A percentile compares a stretch with the other conserved stretches of the same genome.
Evolutionary conservation across 2,797 vertebrate genomes (phyloP).

Genomic region (Intellagama lesueurii): DNA sequence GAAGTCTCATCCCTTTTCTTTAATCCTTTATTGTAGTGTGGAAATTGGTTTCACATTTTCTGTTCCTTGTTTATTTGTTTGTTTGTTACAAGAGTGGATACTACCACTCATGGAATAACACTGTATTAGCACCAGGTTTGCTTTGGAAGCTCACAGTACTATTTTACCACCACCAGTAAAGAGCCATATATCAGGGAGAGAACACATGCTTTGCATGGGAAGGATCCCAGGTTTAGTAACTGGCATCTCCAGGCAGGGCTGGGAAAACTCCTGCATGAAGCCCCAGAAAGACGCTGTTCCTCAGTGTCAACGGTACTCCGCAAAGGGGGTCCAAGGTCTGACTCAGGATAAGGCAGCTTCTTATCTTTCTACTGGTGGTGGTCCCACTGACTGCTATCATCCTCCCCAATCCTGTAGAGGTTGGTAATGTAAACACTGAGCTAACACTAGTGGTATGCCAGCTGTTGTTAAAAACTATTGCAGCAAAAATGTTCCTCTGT

Average conservation of each 20-base stretch:
- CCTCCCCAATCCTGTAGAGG: not conserved
- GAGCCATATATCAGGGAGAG: not conserved
- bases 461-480: not conserved
- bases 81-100: not conserved
- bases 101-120: not conserved
- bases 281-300: not conserved
- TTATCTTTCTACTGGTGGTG: not conserved
- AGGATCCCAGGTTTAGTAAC: no score
- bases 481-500: not conserved
- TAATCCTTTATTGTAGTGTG: no score
- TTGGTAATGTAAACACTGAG: conserved; percentile 17
- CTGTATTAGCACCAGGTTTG: not conserved
- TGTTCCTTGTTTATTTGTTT: no score
- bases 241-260: not conserved
- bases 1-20: no score
- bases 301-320: not conserved
- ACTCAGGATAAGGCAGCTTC: not conserved
- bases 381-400: not conserved
- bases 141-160: not conserved
- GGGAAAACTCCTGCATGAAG: not conserved
- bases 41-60: no score
- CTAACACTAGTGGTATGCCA: not conserved
- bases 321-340: not conserved
- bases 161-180: not conserved
- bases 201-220: not conserved